phyloP scores from a whole-genome alignment of 2,797 vertebrate species.

The Loris lydekkerianus region DNA sequence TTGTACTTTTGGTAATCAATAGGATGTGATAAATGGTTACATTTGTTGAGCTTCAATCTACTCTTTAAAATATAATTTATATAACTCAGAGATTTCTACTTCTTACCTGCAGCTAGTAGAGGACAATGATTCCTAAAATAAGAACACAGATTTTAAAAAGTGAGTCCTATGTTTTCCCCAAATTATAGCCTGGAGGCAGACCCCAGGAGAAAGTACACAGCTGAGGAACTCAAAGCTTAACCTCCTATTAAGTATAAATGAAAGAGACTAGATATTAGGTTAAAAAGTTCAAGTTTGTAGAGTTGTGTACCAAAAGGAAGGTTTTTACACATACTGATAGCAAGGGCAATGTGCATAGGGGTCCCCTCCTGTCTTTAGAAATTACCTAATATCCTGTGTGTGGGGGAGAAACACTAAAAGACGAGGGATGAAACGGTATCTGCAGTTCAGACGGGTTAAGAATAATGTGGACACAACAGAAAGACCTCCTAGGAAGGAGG shows the following conservation, averaged over 20 bases:
- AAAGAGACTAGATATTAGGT: not conserved
- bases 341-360: not conserved
- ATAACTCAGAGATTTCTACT: not conserved
- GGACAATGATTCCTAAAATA: not conserved
- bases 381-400: not conserved
- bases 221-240: not conserved
- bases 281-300: not conserved
- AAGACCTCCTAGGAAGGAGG: not conserved
- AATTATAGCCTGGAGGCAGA: not conserved
- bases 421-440: not conserved
- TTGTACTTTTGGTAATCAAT: not conserved
- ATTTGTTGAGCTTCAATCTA: not conserved
- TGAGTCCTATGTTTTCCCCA: not conserved
- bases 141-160: not conserved
- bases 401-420: not conserved
- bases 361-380: not conserved
- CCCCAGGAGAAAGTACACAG: not conserved
- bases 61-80: slow-evolving; percentile 27
- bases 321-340: not conserved
- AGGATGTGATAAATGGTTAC: not conserved
- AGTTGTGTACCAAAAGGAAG: not conserved
- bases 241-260: not conserved
- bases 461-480: not conserved
- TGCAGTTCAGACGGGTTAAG: not conserved
- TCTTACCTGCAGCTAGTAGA: not conserved